These are phyloP conservation scores for Thamnaconus septentrionalis DNA, from an alignment of 2,113 vertebrate genomes.

Conservation along the genomic window DNA sequence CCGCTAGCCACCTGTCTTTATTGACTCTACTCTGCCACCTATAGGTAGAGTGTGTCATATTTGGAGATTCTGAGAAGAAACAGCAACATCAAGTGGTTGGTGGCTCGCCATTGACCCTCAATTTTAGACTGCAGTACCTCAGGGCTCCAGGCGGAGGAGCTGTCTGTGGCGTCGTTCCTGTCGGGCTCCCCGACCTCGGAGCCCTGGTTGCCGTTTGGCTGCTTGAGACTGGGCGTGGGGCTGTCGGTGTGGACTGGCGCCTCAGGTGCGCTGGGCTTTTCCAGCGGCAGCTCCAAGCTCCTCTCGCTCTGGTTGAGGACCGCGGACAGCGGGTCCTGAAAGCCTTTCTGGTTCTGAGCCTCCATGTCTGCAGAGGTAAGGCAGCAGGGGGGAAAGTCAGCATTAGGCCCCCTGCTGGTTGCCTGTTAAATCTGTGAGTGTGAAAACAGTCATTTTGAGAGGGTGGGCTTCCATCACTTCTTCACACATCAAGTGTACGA, in stretches of 20 bases:
- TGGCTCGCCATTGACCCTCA: too few relatives aligned
- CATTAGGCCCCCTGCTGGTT: background rate
- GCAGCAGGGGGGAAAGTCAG: constrained; percentile 10
- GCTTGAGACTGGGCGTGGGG: constrained; percentile 25
- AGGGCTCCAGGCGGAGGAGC: constrained; percentile 84
- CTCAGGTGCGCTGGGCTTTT: constrained; percentile 31
- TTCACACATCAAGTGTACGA: too few relatives aligned
- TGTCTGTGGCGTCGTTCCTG: constrained; percentile 79
- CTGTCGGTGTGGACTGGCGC: constrained; percentile 31
- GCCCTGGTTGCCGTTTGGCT: constrained; percentile 68
- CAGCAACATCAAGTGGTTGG: too few relatives aligned
- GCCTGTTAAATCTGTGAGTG: too few relatives aligned
- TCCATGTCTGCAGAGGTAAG: constrained; percentile 75
- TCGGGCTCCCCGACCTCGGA: constrained; percentile 67
- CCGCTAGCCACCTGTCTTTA: too few relatives aligned
- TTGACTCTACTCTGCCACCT: too few relatives aligned
- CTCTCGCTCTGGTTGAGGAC: constrained; percentile 42
- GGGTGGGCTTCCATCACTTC: too few relatives aligned
- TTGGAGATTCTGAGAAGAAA: too few relatives aligned
- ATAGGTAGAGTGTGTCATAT: too few relatives aligned
- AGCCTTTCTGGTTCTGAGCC: constrained; percentile 63
- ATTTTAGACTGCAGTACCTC: constrained; percentile 77
- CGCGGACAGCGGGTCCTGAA: constrained; percentile 72
- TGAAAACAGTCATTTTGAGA: background rate
- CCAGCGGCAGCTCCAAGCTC: constrained; percentile 55